Evolutionary conservation across 2,888 invertebrate genomes (phyloP).

Genomic region (Serripes groenlandicus): DNA sequence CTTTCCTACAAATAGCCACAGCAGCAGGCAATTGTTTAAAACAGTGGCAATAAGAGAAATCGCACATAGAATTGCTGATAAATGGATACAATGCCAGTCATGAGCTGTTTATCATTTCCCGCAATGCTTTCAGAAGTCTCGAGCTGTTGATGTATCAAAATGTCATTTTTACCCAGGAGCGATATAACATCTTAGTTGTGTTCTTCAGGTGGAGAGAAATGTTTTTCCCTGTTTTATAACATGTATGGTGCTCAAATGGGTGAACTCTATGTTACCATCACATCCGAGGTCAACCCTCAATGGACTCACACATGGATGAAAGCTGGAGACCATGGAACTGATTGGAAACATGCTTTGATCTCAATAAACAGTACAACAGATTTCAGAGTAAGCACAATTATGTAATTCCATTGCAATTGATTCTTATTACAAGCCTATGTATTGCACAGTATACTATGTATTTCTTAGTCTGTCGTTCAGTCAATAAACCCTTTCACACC

Average conservation of each 20-base stretch:
- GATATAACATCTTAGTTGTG: no score
- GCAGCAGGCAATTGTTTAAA: no score
- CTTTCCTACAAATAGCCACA: no score
- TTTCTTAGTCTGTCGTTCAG: background rate
- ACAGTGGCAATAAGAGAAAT: no score
- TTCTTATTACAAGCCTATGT: background rate
- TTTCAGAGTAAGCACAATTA: background rate
- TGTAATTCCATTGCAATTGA: background rate
- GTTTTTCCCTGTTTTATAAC: slow-evolving; percentile 24
- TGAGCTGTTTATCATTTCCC: background rate
- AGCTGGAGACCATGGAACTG: slow-evolving; percentile 2
- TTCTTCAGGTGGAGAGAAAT: slow-evolving; percentile 31
- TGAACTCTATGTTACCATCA: background rate
- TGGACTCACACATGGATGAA: background rate
- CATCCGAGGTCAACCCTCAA: background rate
- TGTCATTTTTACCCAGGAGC: no score
- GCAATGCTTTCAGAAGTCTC: background rate
- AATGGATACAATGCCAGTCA: background rate
- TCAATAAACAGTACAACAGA: background rate
- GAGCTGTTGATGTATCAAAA: no score
- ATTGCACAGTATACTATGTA: background rate
- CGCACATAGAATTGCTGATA: no score
- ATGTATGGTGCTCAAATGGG: slow-evolving; percentile 29
- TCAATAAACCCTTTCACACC: no score
- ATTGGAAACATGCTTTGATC: background rate